Evolutionary conservation across 2,888 invertebrate genomes (phyloP).

Genomic region (Scaptomyza reducta): DNA sequence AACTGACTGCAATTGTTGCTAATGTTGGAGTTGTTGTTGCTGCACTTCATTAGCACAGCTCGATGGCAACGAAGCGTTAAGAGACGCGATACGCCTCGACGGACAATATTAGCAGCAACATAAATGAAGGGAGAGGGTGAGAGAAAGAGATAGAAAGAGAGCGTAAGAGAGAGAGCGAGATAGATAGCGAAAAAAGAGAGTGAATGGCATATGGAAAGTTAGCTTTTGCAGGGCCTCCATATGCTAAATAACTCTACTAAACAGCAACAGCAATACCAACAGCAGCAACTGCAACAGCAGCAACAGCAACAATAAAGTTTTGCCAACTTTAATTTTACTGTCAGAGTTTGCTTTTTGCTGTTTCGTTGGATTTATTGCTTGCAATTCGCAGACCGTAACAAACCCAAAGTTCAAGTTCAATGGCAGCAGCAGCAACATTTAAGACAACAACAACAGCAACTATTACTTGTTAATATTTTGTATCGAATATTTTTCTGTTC

Average conservation of each 20-base stretch:
- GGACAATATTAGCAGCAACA: constrained; percentile 36
- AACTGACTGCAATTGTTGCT: constrained; percentile 28
- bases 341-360: constrained; percentile 42
- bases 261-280: constrained; percentile 13
- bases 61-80: constrained; percentile 71
- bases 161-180: constrained; percentile 1
- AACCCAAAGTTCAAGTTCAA: constrained; percentile 78
- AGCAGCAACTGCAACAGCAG: constrained; percentile 18
- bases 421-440: constrained; percentile 58
- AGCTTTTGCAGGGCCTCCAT: constrained; percentile 30
- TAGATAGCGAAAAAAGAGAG: background rate
- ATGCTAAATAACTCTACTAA: constrained; percentile 48
- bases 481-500: constrained; percentile 12
- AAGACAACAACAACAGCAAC: constrained; percentile 18
- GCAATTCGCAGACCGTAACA: constrained; percentile 56
- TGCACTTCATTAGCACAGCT: constrained; percentile 72
- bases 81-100: constrained; percentile 65
- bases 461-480: background rate
- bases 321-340: constrained; percentile 72
- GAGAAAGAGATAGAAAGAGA: background rate
- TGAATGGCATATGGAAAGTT: constrained; percentile 22
- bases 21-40: constrained; percentile 38
- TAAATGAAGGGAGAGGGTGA: constrained; percentile 16
- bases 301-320: constrained; percentile 27
- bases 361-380: constrained; percentile 58